Conservation (phyloP, 1,140 invertebrate genomes). For the Rhynchophorus ferrugineus region DNA sequence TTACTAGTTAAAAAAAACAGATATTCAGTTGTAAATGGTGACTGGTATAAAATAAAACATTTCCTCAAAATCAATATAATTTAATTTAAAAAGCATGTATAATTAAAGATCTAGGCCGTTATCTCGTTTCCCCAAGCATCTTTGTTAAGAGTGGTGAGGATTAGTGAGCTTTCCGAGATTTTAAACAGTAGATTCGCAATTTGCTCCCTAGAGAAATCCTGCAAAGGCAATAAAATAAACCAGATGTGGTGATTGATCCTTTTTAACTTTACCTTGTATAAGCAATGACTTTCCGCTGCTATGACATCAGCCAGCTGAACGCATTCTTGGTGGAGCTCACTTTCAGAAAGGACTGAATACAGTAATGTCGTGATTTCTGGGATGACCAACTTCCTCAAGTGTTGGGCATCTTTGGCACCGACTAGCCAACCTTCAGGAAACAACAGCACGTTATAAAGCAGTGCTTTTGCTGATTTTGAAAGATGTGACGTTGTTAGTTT, state of each 20-base stretch:
- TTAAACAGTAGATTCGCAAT: conserved; percentile 68
- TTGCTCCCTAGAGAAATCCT: conserved; percentile 69
- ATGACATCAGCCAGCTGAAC: conserved; percentile 73
- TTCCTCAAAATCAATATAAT: no score
- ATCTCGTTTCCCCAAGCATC: conserved; percentile 59
- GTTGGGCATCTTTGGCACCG: conserved; percentile 52
- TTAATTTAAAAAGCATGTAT: no score
- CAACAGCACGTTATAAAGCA: conserved; percentile 80
- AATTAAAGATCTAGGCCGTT: conserved; percentile 12
- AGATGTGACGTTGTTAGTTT: conserved; percentile 47
- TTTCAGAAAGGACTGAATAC: conserved; percentile 68
- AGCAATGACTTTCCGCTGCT: conserved; percentile 64
- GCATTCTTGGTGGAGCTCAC: conserved; percentile 68
- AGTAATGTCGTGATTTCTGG: conserved; percentile 76
- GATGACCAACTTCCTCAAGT: conserved; percentile 69
- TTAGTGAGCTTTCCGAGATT: conserved; percentile 68
- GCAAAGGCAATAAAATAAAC: conserved; percentile 36
- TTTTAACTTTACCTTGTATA: conserved; percentile 57
- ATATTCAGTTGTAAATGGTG: no score
- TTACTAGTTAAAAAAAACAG: no score
- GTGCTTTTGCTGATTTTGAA: conserved; percentile 53
- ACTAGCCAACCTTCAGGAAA: conserved; percentile 87
- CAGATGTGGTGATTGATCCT: conserved; percentile 5
- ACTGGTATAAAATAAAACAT: no score
- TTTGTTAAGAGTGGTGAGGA: conserved; percentile 62